Evolutionary conservation across 2,888 invertebrate genomes (phyloP), one percentile per base, ranked within the genome.

Genomic region (Tanaodytes sp.): DNA sequence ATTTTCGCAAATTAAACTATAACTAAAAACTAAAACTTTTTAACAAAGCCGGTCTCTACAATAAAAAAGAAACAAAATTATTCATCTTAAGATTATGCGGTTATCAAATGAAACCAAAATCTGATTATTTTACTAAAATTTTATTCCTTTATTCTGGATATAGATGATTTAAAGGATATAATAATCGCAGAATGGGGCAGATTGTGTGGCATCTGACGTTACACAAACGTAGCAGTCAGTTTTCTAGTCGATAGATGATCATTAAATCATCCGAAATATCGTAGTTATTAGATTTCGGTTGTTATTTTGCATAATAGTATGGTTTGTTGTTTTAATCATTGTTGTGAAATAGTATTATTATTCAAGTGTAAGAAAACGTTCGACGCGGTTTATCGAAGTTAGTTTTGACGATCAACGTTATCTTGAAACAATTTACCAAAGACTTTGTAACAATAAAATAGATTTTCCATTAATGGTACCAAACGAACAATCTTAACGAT

Each of bases 111-210:
- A n/a, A n/a, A n/a, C n/a, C n/a, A n/a, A n/a, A n/a, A n/a, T n/a
- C n/a, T n/a, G n/a, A n/a, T n/a, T n/a, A n/a, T n/a, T n/a, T n/a
- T n/a, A 64, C 64, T 64, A 59, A 66, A 66, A 54, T 51, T 66
- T 59, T 66, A 52, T 57, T 57, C 33, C 6, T 52, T 16, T 59
- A 51, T 59, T 66, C 15, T 54, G 16, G 46, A 48, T 59, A 66
- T 59, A 66, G 59, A 58, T 58, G 36, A 51, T 42, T 52, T 52
- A 52, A 58, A 65, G 52, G 45, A 39, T 58, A 33, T 4, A 8
- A 58, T 61, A 61, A 65, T 65, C 48, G 52, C 16, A 52, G 59
- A 31, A 51, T 52, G 43, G 48, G 52, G 43, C 48, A 46, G 39
- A 43, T 49, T 55, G 40, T 67, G 54, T 67, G 43, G 45, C 40